phyloP scores from a whole-genome alignment of 1,140 invertebrate genomes.

The Lordiphosa stackelbergi region DNA sequence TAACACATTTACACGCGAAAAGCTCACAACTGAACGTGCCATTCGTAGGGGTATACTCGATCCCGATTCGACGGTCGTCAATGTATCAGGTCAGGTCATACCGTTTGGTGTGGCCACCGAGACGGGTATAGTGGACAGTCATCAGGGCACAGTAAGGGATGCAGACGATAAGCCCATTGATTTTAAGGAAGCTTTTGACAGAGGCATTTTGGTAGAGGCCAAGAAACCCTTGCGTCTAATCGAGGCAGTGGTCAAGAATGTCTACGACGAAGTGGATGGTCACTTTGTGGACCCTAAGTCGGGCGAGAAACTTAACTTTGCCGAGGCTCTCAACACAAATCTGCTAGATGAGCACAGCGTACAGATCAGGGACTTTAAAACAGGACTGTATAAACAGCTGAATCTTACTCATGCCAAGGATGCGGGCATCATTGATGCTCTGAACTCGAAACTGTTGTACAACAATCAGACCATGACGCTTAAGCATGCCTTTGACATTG shows the following conservation, averaged over 20 bases:
- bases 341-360: constrained; percentile 90
- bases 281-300: constrained; percentile 88
- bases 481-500: constrained; percentile 87
- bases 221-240: constrained; percentile 88
- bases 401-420: constrained; percentile 87
- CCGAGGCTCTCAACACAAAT: constrained; percentile 85
- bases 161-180: constrained; percentile 83
- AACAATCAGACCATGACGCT: constrained; percentile 85
- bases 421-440: constrained; percentile 85
- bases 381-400: constrained; percentile 86
- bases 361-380: constrained; percentile 88
- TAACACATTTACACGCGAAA: constrained; percentile 83
- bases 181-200: constrained; percentile 91
- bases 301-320: constrained; percentile 85
- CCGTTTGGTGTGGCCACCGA: constrained; percentile 90
- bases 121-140: constrained; percentile 86
- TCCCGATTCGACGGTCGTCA: constrained; percentile 87
- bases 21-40: constrained; percentile 85
- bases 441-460: constrained; percentile 83
- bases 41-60: constrained; percentile 89
- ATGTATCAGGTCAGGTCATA: constrained; percentile 84
- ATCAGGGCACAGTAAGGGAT: constrained; percentile 83
- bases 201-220: constrained; percentile 88
- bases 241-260: constrained; percentile 89
- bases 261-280: constrained; percentile 86